Percentiles rank a stretch among this genome's conserved stretches.
Conservation (phyloP, 2,113 vertebrate genomes). For the Prunella himalayana region DNA sequence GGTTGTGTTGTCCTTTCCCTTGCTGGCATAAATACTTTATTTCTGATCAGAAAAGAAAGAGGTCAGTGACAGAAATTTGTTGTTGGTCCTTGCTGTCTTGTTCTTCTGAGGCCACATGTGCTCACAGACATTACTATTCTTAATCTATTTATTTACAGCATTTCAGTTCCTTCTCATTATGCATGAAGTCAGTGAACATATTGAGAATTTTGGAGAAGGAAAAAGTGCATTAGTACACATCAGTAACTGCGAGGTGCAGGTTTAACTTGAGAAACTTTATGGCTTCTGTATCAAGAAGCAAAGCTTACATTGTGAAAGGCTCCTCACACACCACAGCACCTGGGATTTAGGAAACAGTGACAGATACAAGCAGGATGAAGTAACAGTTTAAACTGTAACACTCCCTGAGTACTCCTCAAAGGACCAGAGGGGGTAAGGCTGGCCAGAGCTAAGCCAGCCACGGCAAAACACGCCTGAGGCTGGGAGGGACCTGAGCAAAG, state of each 20-base stretch:
- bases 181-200: neutral
- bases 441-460: neutral
- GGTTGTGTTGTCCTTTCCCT: neutral
- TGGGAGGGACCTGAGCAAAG: neutral
- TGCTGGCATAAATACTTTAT: neutral
- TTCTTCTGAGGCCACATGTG: neutral
- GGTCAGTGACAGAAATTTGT: neutral
- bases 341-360: neutral
- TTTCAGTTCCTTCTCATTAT: neutral
- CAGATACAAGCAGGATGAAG: neutral
- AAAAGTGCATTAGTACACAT: neutral
- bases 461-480: neutral
- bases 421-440: neutral
- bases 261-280: rapidly evolving
- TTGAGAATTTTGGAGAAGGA: neutral
- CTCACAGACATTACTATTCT: neutral
- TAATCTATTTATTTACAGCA: neutral
- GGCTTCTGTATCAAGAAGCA: neutral
- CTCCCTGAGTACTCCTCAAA: neutral
- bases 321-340: rapidly evolving
- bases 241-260: neutral
- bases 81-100: neutral
- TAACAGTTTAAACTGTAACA: neutral
- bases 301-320: neutral
- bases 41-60: neutral